These are phyloP conservation scores for Molossus molossus DNA, from an alignment of 2,797 vertebrate species.

Conservation along the genomic window DNA sequence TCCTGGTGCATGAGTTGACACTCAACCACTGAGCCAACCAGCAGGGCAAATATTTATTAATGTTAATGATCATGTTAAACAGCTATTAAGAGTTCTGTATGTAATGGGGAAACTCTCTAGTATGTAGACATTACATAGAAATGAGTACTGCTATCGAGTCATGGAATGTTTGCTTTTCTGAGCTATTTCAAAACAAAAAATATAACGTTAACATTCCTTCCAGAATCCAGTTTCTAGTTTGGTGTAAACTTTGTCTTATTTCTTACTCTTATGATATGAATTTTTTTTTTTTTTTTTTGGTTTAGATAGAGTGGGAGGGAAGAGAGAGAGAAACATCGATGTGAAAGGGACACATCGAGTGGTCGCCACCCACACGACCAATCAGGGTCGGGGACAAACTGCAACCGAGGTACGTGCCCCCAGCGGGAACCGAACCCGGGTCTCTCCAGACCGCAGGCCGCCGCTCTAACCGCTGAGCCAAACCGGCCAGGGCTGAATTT, in stretches of 20 bases:
- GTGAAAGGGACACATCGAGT: too few species aligned
- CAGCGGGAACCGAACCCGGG: too few species aligned
- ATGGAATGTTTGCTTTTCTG: constrained; percentile 15
- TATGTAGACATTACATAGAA: constrained; percentile 7
- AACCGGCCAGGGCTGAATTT: not conserved
- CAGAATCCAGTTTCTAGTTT: not conserved
- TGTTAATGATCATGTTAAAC: not conserved
- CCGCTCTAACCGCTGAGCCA: too few species aligned
- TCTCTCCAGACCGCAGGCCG: too few species aligned
- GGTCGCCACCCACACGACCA: too few species aligned
- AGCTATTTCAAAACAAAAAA: constrained; percentile 26
- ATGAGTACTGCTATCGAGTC: not conserved
- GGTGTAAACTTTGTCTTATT: not conserved
- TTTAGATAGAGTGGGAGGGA: too few species aligned
- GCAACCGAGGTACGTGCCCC: too few species aligned
- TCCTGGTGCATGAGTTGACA: too few species aligned
- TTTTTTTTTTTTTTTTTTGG: not conserved
- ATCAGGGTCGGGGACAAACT: too few species aligned
- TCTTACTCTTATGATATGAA: not conserved
- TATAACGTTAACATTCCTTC: not conserved
- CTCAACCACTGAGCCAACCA: too few species aligned
- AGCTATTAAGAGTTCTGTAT: not conserved
- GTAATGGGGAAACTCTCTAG: not conserved
- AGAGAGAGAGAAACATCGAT: too few species aligned
- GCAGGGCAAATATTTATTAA: not conserved